phyloP scores from a whole-genome alignment of 1,140 invertebrate genomes.

The Tyrophagus putrescentiae region DNA sequence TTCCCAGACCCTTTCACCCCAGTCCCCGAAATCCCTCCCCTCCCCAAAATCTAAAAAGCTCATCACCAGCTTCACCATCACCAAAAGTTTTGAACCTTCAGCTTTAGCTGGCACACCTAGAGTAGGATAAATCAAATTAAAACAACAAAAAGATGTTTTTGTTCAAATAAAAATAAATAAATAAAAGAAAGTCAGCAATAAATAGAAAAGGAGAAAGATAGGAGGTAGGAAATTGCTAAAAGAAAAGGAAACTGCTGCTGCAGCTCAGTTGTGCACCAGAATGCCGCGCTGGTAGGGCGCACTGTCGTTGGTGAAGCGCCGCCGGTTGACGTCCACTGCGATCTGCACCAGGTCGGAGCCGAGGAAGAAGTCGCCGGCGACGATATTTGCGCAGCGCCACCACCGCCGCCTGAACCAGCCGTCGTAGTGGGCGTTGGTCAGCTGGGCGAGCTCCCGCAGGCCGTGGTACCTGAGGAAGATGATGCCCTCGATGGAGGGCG shows the following conservation, averaged over 20 bases:
- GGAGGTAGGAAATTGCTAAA: background rate
- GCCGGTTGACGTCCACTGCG: constrained; percentile 44
- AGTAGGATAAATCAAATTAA: background rate
- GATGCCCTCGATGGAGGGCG: constrained; percentile 53
- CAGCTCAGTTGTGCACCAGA: background rate
- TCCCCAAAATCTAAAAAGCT: background rate
- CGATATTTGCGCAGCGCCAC: constrained; percentile 53
- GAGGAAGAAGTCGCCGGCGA: constrained; percentile 60
- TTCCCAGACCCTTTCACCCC: too few species aligned
- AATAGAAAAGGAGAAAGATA: background rate
- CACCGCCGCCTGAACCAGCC: constrained; percentile 45
- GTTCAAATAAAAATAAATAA: background rate
- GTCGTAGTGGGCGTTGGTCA: constrained; percentile 50
- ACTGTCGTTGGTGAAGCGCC: background rate
- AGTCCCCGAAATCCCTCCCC: too few species aligned
- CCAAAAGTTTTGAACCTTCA: background rate
- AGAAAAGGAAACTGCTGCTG: background rate
- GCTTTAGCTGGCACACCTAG: background rate
- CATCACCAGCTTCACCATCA: background rate
- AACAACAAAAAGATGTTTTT: background rate
- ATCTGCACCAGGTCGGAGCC: constrained; percentile 51
- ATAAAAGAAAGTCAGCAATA: background rate
- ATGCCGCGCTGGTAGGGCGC: background rate
- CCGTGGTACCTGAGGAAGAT: constrained; percentile 35
- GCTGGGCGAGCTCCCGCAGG: constrained; percentile 50